phyloP scores from a whole-genome alignment of 2,113 vertebrate species.

The Bettongia penicillata region DNA sequence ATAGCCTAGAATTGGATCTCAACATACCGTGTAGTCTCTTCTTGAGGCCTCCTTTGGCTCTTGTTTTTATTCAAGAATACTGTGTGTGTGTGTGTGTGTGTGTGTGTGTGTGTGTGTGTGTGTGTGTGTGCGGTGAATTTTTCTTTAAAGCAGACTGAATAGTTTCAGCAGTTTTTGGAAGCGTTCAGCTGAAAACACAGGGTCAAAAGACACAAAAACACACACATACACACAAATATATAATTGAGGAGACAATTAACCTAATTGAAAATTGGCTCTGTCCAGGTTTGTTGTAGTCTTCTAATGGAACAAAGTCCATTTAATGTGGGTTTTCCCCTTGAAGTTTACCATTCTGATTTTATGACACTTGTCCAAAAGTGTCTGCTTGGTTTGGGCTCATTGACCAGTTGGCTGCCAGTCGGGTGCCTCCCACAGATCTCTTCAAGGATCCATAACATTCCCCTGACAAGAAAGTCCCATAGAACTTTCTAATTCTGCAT shows the following conservation, averaged over 20 bases:
- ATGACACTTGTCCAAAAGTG: conserved; percentile 78
- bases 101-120: not conserved
- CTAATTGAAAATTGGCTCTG: conserved; percentile 68
- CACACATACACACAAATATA: conserved; percentile 45
- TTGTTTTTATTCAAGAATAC: not conserved
- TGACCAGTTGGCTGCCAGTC: conserved; percentile 81
- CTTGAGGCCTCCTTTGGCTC: not conserved
- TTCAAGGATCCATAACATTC: conserved; percentile 81
- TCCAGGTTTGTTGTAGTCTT: conserved; percentile 73
- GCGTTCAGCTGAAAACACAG: conserved; percentile 55
- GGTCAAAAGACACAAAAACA: not conserved
- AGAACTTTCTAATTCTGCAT: conserved; percentile 78
- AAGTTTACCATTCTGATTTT: conserved; percentile 75
- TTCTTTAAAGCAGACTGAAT: conserved; percentile 58
- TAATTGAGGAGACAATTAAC: conserved; percentile 74
- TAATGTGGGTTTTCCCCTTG: conserved; percentile 71
- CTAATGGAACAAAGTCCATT: conserved; percentile 66
- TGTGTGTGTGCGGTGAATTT: not conserved
- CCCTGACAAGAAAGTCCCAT: conserved; percentile 71
- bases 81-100: too few relatives aligned
- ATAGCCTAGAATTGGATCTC: not conserved
- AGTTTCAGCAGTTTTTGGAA: conserved; percentile 71
- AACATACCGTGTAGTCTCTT: not conserved
- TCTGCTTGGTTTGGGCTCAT: conserved; percentile 79
- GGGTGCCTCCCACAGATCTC: conserved; percentile 79